Conservation (phyloP, 2,113 vertebrate genomes). For the Hypocryptadius cinnamomeus region DNA sequence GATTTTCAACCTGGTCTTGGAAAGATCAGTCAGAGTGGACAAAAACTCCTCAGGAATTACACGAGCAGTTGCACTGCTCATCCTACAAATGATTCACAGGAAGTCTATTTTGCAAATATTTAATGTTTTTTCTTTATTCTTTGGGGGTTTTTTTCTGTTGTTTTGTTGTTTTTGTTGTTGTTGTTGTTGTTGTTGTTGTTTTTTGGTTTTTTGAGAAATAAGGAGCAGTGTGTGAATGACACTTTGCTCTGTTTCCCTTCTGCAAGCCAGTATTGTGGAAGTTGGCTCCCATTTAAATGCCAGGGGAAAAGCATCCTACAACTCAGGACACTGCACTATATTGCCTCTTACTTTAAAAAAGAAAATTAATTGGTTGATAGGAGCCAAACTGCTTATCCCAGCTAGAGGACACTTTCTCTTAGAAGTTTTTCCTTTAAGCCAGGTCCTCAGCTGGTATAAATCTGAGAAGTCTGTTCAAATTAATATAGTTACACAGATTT, state of each 20-base stretch:
- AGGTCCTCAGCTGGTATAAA: neutral
- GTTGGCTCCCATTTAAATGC: neutral
- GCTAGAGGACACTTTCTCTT: neutral
- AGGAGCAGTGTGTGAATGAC: neutral
- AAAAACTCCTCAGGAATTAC: neutral
- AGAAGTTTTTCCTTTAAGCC: neutral
- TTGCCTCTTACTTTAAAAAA: neutral
- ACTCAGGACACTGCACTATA: neutral
- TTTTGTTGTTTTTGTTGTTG: neutral
- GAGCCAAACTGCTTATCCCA: neutral
- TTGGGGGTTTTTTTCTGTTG: too few species aligned
- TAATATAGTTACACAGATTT: constrained; percentile 27
- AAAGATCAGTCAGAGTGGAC: neutral
- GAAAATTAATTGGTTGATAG: neutral
- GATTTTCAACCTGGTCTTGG: neutral
- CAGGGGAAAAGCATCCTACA: neutral
- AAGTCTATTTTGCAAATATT: neutral
- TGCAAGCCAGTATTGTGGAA: neutral
- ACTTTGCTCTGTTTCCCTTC: neutral
- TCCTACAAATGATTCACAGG: neutral
- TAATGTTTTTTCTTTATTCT: neutral
- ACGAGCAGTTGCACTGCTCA: neutral
- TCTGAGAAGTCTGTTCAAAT: neutral
- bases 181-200: neutral
- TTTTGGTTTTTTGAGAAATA: neutral